Evolutionary conservation across 2,113 vertebrate species (phyloP).

Genomic region (Prinia subflava): DNA sequence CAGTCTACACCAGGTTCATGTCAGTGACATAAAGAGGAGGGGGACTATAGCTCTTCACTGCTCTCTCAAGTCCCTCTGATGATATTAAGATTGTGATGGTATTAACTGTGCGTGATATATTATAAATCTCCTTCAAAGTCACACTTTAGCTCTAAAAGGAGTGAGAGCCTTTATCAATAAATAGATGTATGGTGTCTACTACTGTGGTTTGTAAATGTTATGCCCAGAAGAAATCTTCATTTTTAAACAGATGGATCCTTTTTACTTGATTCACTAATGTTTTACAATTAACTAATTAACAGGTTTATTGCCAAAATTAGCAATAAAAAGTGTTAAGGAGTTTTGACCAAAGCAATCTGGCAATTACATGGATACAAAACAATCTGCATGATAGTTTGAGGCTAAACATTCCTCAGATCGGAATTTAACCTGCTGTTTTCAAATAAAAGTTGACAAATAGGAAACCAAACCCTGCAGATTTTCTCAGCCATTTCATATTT

Average conservation of each 20-base stretch:
- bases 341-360: constrained; percentile 75
- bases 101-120: not conserved
- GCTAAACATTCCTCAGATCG: constrained; percentile 70
- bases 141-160: not conserved
- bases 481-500: constrained; percentile 61
- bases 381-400: constrained; percentile 75
- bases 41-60: not conserved
- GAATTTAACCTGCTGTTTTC: constrained; percentile 78
- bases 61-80: not conserved
- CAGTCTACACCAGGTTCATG: not conserved
- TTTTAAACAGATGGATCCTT: constrained; percentile 80
- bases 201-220: constrained; percentile 61
- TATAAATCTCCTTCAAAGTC: constrained; percentile 27
- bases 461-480: constrained; percentile 71
- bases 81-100: not conserved
- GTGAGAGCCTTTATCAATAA: constrained; percentile 20
- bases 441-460: constrained; percentile 79
- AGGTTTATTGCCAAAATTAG: constrained; percentile 81
- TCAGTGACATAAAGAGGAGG: not conserved
- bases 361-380: constrained; percentile 74
- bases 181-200: constrained; percentile 15
- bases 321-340: constrained; percentile 79
- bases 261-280: constrained; percentile 78
- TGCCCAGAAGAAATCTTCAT: constrained; percentile 76
- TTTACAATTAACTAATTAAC: constrained; percentile 81